Percentiles rank a stretch among this genome's conserved stretches.
Evolutionary conservation across 2,113 vertebrate genomes (phyloP).

Genomic region (Antechinus stuartii): DNA sequence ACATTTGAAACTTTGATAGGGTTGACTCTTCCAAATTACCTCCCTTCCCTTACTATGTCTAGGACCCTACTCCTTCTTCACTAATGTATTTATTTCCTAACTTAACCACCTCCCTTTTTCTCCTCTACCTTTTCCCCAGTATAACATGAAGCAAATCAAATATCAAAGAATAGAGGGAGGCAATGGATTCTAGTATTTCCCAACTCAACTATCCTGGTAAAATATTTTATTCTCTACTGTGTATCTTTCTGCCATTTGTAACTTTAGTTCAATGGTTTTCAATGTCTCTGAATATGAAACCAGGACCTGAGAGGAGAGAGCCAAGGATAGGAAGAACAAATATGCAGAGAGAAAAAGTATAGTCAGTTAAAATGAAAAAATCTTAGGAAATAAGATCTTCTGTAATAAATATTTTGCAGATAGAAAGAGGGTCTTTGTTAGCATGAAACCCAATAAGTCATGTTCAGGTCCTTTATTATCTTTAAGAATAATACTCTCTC

Average conservation of each 20-base stretch:
- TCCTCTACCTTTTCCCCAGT: not conserved
- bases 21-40: constrained; percentile 19
- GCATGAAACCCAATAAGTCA: not conserved
- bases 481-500: not conserved
- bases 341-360: not conserved
- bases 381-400: not conserved
- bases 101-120: not conserved
- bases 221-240: not conserved
- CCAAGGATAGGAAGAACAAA: not conserved
- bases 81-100: not conserved
- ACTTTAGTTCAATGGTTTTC: not conserved
- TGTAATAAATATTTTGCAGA: not conserved
- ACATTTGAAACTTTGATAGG: not conserved
- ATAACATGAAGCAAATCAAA: not conserved
- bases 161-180: constrained; percentile 27
- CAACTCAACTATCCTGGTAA: not conserved
- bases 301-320: not conserved
- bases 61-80: not conserved
- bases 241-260: not conserved
- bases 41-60: constrained; percentile 16
- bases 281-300: not conserved
- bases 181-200: not conserved
- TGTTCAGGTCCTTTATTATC: not conserved
- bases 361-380: not conserved
- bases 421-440: not conserved